Evolutionary conservation across 2,888 invertebrate genomes (phyloP), one percentile per base, ranked within the genome.

Genomic region (Odontocerum albicorne): DNA sequence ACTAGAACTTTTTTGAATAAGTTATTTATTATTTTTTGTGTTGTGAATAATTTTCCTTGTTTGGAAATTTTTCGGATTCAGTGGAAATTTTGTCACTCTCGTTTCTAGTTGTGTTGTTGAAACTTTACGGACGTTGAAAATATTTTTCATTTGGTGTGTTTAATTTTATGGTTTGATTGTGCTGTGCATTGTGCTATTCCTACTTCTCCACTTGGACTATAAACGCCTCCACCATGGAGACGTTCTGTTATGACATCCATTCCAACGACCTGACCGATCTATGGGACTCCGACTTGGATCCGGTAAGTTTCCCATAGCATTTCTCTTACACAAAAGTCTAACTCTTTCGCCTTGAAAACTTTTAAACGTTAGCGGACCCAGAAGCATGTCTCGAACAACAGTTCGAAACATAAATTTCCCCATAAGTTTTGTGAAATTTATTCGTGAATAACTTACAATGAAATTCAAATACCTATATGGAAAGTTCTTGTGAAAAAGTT

Each of bases 271-370:
- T 89, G 68, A 86, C 86, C 78, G 89, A 89, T 73, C 80, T 90
- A 67, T 90, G 89, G 88, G 88, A 88, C 71, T 83, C 87, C 66
- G 89, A 88, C 77, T 80, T 90, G 70, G 89, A 89, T 78, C 86
- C 89, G 86, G 89, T 89, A 73, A 87, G 88, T 82, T 13, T 39
- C 22, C 27, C 3, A 6, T 42, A 16, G 22, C 12, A 2, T 40
- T 7, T 19, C 22, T 27, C 16, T 17, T n/a, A n/a, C n/a, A n/a
- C n/a, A n/a, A n/a, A n/a, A n/a, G n/a, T n/a, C n/a, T n/a, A n/a
- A n/a, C n/a, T n/a, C n/a, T n/a, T n/a, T n/a, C n/a, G n/a, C n/a
- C n/a, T n/a, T n/a, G n/a, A n/a, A n/a, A n/a, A n/a, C n/a, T n/a
- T n/a, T n/a, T n/a, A n/a, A n/a, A n/a, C n/a, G n/a, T n/a, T n/a